Base-by-base conservation (phyloP, 2,797 vertebrate genomes). In the Etheostoma perlongum region DNA sequence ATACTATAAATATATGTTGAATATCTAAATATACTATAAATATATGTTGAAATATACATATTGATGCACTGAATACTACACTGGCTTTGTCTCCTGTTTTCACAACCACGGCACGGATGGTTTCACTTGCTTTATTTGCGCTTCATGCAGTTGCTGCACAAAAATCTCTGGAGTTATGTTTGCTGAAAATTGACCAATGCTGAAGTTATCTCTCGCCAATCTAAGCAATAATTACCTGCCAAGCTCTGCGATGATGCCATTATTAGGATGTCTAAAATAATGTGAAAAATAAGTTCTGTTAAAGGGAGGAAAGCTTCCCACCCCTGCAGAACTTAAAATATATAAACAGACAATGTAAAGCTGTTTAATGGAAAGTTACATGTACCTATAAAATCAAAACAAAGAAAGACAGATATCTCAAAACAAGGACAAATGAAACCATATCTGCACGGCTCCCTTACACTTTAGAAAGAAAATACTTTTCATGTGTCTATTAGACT, bases 11-110 rank as follows among this genome's bases (percentile, higher is more conserved):
- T 86, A 46, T 85, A 85, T 72, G 64, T 72, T 85, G 36, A 82
- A 67, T 23, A 23, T 23, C 21, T 23, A 23, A 23, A 23, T 23
- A 23, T 23, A 14, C 48, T 72, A 51, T 46, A 61, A 79, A 72
- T 86, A 46, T 85, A 85, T 72, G 64, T 72, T 85, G 36, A 82
- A 67, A 82, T 83, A 81, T 67, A 83, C 16, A 86, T 47, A 19
- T 67, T 49, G 11, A 74, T 70, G 63, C 79, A 72, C 46, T 72
- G 16, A 84, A 67, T 30, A 48, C 42, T 6, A 27, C 25, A 2
- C 58, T 53, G 79, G 57, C 66, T 83, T n/a, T 33, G 67, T 77
- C 21, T 78, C 61, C 47, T 82, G 36, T 77, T 87, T 79, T 81
- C 42, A 42, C 30, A 55, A 36, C 60, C 48, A 27, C 2, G 0